A percentile compares a stretch with the other conserved stretches of the same genome.
Conservation (phyloP, 1,140 invertebrate genomes). For the Lordiphosa mommai region DNA sequence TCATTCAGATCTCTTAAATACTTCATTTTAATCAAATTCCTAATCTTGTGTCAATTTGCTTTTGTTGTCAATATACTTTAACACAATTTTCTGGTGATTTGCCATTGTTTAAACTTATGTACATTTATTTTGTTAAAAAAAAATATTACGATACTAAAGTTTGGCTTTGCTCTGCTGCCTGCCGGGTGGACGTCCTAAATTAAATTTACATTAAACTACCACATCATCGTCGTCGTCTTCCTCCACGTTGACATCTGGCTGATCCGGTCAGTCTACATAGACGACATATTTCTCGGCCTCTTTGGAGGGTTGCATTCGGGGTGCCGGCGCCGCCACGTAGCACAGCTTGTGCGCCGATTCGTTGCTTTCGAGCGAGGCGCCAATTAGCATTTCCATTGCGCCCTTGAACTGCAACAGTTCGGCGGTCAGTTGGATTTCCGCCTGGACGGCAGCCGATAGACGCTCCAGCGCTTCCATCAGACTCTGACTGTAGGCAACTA, state of each 20-base stretch:
- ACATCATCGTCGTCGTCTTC: neutral
- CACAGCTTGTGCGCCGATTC: constrained; percentile 4
- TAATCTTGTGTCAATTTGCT: neutral
- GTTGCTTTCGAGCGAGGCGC: constrained; percentile 80
- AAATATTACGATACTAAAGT: too few species aligned
- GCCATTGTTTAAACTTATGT: neutral
- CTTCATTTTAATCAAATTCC: too few species aligned
- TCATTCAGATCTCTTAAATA: too few species aligned
- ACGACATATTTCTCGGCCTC: constrained; percentile 45
- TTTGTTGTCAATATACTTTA: neutral
- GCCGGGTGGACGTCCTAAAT: too few species aligned
- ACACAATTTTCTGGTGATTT: neutral
- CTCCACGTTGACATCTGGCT: neutral
- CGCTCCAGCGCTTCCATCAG: constrained; percentile 83
- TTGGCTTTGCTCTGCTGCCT: too few species aligned
- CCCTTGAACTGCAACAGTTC: constrained; percentile 85
- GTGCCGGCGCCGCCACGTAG: constrained; percentile 5
- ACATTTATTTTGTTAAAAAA: neutral
- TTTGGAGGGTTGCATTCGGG: constrained; percentile 41
- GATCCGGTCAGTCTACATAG: constrained; percentile 32
- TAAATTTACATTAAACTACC: too few species aligned
- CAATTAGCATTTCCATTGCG: constrained; percentile 85
- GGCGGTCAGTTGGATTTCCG: constrained; percentile 85
- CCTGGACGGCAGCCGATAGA: constrained; percentile 83
- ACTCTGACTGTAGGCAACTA: constrained; percentile 77